These are phyloP conservation scores for Cyrtonyx montezumae DNA, from an alignment of 2,113 vertebrate species.

Conservation along the genomic window DNA sequence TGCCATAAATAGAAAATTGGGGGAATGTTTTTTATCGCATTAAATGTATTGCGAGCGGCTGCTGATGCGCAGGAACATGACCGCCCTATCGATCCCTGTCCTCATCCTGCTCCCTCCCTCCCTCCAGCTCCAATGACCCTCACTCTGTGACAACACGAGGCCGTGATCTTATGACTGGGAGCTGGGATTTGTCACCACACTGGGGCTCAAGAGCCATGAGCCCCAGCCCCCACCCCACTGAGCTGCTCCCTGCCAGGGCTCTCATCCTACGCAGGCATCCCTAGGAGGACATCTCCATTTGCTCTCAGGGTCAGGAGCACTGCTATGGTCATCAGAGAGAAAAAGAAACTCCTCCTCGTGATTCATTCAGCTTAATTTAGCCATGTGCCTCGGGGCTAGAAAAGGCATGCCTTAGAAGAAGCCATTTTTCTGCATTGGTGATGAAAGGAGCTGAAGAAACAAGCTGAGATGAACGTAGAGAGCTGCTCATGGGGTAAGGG, in stretches of 20 bases:
- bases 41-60: background rate
- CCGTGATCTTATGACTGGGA: background rate
- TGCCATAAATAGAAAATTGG: constrained; percentile 41
- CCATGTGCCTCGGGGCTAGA: background rate
- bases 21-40: background rate
- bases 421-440: background rate
- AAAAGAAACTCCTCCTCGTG: background rate
- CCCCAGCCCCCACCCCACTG: fast-evolving
- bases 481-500: background rate
- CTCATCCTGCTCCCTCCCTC: background rate
- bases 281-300: background rate
- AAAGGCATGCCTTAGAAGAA: background rate
- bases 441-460: background rate
- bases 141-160: fast-evolving
- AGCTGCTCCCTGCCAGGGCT: background rate
- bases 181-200: fast-evolving
- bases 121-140: background rate
- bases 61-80: background rate
- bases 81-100: background rate
- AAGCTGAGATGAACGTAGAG: fast-evolving
- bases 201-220: fast-evolving
- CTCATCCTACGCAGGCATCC: fast-evolving
- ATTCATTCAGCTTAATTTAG: background rate
- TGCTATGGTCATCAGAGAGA: background rate
- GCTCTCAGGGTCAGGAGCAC: background rate